These are phyloP conservation scores for Daktulosphaira vitifoliae DNA, from an alignment of 1,140 invertebrate species.

Conservation along the genomic window DNA sequence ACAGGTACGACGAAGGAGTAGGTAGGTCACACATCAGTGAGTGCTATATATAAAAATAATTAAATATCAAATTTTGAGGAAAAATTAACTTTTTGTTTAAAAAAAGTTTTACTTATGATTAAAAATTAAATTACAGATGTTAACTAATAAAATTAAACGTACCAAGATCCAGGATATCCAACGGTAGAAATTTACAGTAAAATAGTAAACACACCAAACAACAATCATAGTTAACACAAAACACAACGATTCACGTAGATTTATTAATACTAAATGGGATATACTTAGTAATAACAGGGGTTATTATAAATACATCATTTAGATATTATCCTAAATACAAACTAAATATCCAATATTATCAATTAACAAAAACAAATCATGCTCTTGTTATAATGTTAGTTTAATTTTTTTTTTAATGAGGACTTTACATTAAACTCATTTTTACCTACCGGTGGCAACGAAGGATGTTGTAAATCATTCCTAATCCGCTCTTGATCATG, in stretches of 20 bases:
- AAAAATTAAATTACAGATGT: not conserved
- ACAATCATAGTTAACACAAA: constrained; percentile 5
- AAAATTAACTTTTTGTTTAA: too few relatives aligned
- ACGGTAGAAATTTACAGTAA: not conserved
- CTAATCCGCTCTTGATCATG: constrained; percentile 60
- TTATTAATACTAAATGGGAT: too few relatives aligned
- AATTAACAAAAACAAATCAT: too few relatives aligned
- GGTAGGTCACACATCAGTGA: constrained; percentile 31
- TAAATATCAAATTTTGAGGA: not conserved
- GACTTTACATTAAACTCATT: too few relatives aligned
- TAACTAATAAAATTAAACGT: constrained; percentile 27
- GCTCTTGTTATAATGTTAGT: too few relatives aligned
- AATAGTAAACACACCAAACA: constrained; percentile 20
- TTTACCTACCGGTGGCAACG: constrained; percentile 20
- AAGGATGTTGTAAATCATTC: constrained; percentile 23
- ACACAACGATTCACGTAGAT: not conserved
- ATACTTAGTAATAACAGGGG: too few relatives aligned
- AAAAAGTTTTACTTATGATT: too few relatives aligned
- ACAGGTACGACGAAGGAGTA: constrained; percentile 10
- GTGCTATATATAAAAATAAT: constrained; percentile 29
- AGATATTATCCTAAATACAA: too few relatives aligned
- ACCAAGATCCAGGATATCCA: constrained; percentile 18
- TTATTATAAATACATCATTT: too few relatives aligned
- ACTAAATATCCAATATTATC: too few relatives aligned
- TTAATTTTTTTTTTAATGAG: too few relatives aligned